Evolutionary conservation across 2,113 vertebrate genomes (phyloP), one percentile per base, ranked within the genome.

Genomic region (Ictalurus punctatus): DNA sequence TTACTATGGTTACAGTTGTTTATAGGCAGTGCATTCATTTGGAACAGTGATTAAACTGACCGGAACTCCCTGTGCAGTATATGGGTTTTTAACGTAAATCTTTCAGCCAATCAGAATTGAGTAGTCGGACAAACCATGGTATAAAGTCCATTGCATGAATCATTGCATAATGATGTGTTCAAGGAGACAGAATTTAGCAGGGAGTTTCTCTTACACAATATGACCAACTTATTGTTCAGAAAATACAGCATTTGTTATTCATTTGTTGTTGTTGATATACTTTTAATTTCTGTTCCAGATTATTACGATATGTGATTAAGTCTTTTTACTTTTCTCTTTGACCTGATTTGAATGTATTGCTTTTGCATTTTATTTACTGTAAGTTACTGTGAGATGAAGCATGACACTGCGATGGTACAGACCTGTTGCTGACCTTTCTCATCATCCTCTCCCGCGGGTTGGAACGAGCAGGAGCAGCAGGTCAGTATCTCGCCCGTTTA

Each of bases 371-470:
- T 73, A 58, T 81, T 48, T 69, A 71, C 44, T 82, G 27, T 52
- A 71, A 58, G 56, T 87, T 97, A 96, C 97, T 97, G 97, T 96
- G 96, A 95, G 91, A 25, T 86, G 89, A n/a, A 21, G 19, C 8
- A 10, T 44, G 90, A 90, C 74, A 93, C 92, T 91, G 87, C 7
- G 90, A 93, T 94, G 93, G 92, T 94, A 83, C 88, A 85, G 93
- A 93, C 95, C 96, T 97, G 97, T 95, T 95, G 17, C 92, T 90
- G 91, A 52, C 65, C 92, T 88, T 90, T 91, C 78, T 82, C 58
- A 90, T 67, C 87, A 91, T 95, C 92, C 73, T 87, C 73, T 91
- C 91, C 82, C 25, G 44, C 71, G 0, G 5, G 58, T 91, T 67
- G 90, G 37, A 69, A 25, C 90, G 27, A 88, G 88, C 95, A 92